Evolutionary conservation across 2,797 vertebrate species (phyloP).

Genomic region (Sebastiscus albofasciatus): DNA sequence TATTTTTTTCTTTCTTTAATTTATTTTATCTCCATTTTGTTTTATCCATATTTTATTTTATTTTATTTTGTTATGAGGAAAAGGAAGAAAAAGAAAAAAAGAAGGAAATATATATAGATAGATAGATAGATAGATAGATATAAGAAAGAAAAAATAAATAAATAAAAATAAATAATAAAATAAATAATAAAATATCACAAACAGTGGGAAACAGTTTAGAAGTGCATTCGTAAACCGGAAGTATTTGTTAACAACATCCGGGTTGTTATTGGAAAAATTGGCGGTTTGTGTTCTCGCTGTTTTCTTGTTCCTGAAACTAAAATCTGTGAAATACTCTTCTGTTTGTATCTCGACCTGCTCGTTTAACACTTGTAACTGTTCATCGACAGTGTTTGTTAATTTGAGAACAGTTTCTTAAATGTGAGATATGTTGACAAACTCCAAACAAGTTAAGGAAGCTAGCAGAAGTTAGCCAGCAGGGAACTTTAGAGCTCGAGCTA

Average conservation of each 20-base stretch:
- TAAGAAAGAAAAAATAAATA: too few species aligned
- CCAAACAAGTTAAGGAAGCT: not conserved
- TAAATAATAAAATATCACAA: too few species aligned
- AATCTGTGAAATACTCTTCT: not conserved
- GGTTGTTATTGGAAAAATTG: constrained; percentile 56
- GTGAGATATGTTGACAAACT: not conserved
- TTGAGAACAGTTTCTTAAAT: not conserved
- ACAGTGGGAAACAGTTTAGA: not conserved
- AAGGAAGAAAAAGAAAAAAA: too few species aligned
- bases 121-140: too few species aligned
- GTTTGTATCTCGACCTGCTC: accelerated
- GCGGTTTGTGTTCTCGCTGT: constrained; percentile 45
- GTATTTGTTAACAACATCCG: constrained; percentile 54
- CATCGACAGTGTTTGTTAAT: accelerated
- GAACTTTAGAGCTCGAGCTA: constrained; percentile 24
- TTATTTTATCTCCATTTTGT: too few species aligned
- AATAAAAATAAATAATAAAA: too few species aligned
- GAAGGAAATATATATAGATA: too few species aligned
- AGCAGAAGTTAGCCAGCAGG: not conserved
- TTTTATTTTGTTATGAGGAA: too few species aligned
- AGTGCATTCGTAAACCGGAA: constrained; percentile 26
- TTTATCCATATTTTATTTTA: too few species aligned
- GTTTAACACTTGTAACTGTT: accelerated
- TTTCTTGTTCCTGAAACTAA: not conserved
- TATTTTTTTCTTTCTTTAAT: too few species aligned